Base-by-base conservation (phyloP, 2,888 invertebrate genomes). In the Leptinotarsa juncta region DNA sequence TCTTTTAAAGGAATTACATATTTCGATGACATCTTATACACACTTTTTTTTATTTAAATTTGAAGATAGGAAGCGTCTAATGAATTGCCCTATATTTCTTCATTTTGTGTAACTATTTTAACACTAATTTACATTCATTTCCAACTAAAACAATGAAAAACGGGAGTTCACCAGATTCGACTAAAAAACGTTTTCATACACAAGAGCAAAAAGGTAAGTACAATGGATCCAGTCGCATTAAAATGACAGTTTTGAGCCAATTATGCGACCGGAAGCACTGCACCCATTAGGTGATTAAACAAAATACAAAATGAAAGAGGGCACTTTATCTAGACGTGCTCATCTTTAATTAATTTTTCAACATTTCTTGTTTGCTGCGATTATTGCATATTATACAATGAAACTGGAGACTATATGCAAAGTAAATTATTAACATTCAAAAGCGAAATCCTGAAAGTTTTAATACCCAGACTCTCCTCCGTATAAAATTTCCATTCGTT, bases 391-490 rank as follows among this genome's bases (percentile, higher is more conserved):
- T 86, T 85, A 84, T 85, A 85, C 85, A 85, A 84, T 85, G 84
- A 84, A 84, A 83, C 82, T 83, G 81, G 78, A 79, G 80, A 81
- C 81, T 84, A 82, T 86, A 87, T 87, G 87, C 87, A 87, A 87
- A 87, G 87, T 87, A 87, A 87, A 87, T 88, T 87, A 88, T 87
- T 87, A 87, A 86, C 87, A 87, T 87, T 88, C 87, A 86, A 87
- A 87, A 88, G 87, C 86, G 86, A 85, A 86, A 85, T 84, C 85
- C 84, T 84, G 79, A 82, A 84, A 86, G 84, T 86, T 88, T 87
- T 87, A 86, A 87, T 86, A 84, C 85, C 81, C 83, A 12, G 85
- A 86, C 86, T 86, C 87, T 86, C 85, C 86, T 86, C 86, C 86
- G 86, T 85, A 87, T 87, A 87, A 87, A 88, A 88, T 88, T 87